phyloP scores from a whole-genome alignment of 2,797 vertebrate species.

The Denticeps clupeoides region DNA sequence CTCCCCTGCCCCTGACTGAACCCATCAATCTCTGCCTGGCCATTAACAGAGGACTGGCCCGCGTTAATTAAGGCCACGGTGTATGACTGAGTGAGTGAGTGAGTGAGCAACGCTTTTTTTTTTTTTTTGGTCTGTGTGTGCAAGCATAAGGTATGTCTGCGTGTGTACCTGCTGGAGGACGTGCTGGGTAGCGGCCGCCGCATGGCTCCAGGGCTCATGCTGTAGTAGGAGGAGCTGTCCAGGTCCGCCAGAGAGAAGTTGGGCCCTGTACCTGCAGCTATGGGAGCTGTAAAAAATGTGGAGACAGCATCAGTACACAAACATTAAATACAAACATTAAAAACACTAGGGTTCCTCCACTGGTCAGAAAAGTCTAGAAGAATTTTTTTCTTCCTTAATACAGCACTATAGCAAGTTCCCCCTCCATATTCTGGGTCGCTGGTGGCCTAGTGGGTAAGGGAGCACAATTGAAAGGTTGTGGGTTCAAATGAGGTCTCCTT shows the following conservation, averaged over 20 bases:
- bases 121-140: constrained; percentile 3
- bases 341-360: no score
- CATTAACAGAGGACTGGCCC: constrained; percentile 13
- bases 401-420: no score
- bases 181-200: constrained; percentile 93
- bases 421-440: no score
- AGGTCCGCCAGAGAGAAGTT: constrained; percentile 96
- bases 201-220: constrained; percentile 98
- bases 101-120: not conserved
- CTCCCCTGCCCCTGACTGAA: constrained; percentile 3
- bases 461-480: no score
- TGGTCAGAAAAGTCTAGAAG: no score
- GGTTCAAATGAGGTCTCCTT: no score
- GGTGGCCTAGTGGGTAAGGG: no score
- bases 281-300: constrained; percentile 67
- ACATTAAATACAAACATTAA: constrained; percentile 1
- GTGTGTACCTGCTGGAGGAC: constrained; percentile 81
- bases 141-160: not conserved
- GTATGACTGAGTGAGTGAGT: not conserved
- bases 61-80: constrained; percentile 29
- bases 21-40: constrained; percentile 33
- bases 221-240: constrained; percentile 98
- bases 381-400: no score
- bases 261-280: constrained; percentile 91
- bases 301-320: no score